Conservation (phyloP, 2,113 vertebrate species). For the Percopsis transmontana region DNA sequence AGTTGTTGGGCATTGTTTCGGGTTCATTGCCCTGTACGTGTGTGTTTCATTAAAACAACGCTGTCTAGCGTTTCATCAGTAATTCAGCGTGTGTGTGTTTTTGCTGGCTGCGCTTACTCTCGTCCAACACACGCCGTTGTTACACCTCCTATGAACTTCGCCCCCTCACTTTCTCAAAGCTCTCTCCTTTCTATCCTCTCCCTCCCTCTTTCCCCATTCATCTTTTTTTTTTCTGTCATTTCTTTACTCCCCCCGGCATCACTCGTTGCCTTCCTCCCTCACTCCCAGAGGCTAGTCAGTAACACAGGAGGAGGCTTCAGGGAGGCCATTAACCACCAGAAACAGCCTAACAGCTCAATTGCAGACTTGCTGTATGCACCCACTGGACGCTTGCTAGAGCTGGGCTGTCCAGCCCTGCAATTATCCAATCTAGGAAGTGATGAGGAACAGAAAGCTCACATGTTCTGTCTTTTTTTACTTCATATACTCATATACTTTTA, state of each 20-base stretch:
- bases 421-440: not conserved
- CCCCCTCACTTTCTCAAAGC: not conserved
- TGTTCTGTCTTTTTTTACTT: not conserved
- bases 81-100: too few species aligned
- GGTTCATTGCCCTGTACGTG: too few species aligned
- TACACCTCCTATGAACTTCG: too few species aligned
- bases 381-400: constrained; percentile 23
- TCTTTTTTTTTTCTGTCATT: constrained; percentile 8
- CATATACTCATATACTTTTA: too few species aligned
- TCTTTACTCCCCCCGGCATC: constrained; percentile 36
- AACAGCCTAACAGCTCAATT: constrained; percentile 32
- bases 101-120: too few species aligned
- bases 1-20: too few species aligned
- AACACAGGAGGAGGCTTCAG: constrained; percentile 62
- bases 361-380: constrained; percentile 31
- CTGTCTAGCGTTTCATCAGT: too few species aligned
- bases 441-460: not conserved
- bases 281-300: constrained; percentile 58
- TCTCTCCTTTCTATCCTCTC: constrained; percentile 17
- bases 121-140: too few species aligned
- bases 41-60: too few species aligned
- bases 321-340: constrained; percentile 69
- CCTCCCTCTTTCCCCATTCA: constrained; percentile 5
- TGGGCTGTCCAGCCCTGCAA: constrained; percentile 10
- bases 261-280: constrained; percentile 30